Percentiles rank a stretch among this genome's conserved stretches.
Evolutionary conservation across 2,113 vertebrate species (phyloP).

Genomic region (Fukomys damarensis): DNA sequence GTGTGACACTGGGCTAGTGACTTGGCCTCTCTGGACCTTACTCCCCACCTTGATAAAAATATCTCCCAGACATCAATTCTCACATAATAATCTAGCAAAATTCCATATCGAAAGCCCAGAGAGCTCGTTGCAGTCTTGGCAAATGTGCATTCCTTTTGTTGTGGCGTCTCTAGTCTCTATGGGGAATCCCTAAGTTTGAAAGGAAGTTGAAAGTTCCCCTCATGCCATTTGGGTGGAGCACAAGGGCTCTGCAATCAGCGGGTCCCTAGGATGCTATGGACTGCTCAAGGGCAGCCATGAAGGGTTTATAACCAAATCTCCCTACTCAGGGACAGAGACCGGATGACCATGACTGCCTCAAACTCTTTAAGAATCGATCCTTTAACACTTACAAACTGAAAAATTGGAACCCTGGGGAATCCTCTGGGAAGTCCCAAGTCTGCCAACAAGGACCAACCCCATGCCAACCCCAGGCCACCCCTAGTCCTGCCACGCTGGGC

Average conservation of each 20-base stretch:
- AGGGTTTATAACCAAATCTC: not conserved
- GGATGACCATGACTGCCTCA: not conserved
- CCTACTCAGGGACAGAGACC: not conserved
- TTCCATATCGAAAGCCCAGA: not conserved
- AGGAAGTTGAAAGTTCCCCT: too few relatives aligned
- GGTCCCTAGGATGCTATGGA: not conserved
- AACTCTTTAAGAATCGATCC: not conserved
- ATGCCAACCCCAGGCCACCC: too few relatives aligned
- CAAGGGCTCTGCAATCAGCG: not conserved
- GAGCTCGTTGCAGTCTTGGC: not conserved
- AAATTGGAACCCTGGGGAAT: not conserved
- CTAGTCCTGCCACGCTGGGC: accelerated
- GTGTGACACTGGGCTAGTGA: not conserved
- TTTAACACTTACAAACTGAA: not conserved
- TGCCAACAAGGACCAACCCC: too few relatives aligned
- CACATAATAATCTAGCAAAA: not conserved
- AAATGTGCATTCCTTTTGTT: not conserved
- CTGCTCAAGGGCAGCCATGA: not conserved
- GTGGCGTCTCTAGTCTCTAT: not conserved
- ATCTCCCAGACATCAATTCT: not conserved
- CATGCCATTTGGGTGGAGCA: too few relatives aligned
- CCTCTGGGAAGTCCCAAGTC: too few relatives aligned
- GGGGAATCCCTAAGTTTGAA: not conserved
- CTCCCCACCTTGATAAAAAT: not conserved
- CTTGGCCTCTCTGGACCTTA: not conserved